Conservation (phyloP, 2,113 vertebrate species). For the Tringa solitaria region DNA sequence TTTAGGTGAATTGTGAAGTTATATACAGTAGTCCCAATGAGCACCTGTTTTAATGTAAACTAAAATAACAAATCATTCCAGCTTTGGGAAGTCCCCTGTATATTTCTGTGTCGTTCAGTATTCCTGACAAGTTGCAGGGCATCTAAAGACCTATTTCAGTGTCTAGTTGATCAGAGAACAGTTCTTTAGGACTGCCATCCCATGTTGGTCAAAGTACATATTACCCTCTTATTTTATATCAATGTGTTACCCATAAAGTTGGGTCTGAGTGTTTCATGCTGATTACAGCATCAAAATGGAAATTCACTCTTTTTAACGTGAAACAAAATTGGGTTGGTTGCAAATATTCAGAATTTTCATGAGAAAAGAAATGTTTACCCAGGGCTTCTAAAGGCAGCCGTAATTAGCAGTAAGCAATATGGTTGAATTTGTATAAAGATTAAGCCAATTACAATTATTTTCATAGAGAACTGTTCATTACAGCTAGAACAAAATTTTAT, state of each 20-base stretch:
- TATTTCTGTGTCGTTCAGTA: not conserved
- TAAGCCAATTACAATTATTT: not conserved
- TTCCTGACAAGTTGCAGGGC: not conserved
- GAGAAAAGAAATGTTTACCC: not conserved
- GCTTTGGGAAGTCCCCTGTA: not conserved
- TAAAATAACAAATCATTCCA: not conserved
- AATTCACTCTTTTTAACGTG: not conserved
- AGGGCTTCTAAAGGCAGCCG: not conserved
- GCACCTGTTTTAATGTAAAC: not conserved
- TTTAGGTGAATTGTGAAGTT: not conserved
- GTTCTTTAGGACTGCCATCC: not conserved
- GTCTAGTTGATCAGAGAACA: not conserved
- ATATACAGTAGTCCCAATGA: not conserved
- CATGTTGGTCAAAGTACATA: not conserved
- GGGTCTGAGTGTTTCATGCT: not conserved
- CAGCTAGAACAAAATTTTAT: not conserved
- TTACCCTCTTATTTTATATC: not conserved
- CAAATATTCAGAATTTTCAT: not conserved
- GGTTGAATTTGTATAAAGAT: not conserved
- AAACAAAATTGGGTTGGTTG: not conserved
- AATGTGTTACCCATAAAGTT: not conserved
- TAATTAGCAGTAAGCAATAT: not conserved
- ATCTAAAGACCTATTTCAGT: not conserved
- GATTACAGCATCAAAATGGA: not conserved
- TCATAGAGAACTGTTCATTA: not conserved